These are phyloP conservation scores for Falco novaeseelandiae DNA, from an alignment of 2,797 vertebrate species.

Conservation along the genomic window DNA sequence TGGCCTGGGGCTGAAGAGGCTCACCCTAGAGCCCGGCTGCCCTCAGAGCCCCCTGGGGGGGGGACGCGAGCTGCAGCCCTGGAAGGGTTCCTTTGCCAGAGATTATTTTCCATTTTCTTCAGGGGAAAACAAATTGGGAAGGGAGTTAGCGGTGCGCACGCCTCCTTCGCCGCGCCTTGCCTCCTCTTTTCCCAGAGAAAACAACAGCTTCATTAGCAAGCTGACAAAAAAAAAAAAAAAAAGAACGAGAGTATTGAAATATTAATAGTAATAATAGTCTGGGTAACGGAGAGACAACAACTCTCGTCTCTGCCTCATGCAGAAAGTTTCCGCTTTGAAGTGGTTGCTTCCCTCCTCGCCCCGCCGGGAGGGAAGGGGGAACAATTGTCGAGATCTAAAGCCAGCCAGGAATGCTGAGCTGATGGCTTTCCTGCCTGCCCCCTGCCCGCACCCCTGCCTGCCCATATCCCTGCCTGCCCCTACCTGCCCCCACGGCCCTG, in stretches of 20 bases:
- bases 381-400: slow-evolving; percentile 66
- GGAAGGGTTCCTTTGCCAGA: background rate
- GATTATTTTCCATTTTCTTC: slow-evolving; percentile 18
- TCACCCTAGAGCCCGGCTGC: background rate
- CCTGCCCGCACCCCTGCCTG: background rate
- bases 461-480: background rate
- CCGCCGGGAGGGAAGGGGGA: slow-evolving; percentile 36
- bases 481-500: background rate
- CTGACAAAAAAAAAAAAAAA: background rate
- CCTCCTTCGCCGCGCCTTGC: background rate
- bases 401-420: slow-evolving; percentile 63
- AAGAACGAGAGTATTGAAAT: background rate
- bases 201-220: slow-evolving; percentile 62
- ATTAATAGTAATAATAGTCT: background rate
- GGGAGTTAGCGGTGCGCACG: background rate
- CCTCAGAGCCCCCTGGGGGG: background rate
- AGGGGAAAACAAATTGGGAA: slow-evolving; percentile 41
- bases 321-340: slow-evolving; percentile 68
- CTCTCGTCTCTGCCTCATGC: slow-evolving; percentile 33
- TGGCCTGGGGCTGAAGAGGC: slow-evolving; percentile 16
- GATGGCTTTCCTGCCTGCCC: slow-evolving; percentile 50
- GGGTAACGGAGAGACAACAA: background rate
- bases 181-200: background rate
- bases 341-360: slow-evolving; percentile 47
- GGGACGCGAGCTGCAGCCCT: background rate